phyloP scores from a whole-genome alignment of 2,113 vertebrate species.

The Pontoporia blainvillei region DNA sequence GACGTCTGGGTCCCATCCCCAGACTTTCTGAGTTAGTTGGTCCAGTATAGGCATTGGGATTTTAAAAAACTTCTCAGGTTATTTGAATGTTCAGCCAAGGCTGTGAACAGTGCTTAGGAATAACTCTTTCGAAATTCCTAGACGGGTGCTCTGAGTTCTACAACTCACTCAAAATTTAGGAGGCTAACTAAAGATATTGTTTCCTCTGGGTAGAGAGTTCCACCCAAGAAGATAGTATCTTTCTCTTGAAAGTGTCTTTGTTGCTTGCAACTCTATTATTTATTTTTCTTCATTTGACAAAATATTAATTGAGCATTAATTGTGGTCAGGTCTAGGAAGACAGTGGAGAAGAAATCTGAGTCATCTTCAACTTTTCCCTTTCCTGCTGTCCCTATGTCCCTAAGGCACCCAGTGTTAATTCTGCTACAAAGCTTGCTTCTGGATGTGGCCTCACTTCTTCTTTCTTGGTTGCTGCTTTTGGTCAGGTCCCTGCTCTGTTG shows the following conservation, averaged over 20 bases:
- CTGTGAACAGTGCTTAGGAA: not conserved
- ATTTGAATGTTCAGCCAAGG: not conserved
- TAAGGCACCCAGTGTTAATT: not conserved
- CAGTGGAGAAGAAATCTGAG: not conserved
- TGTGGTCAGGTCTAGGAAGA: not conserved
- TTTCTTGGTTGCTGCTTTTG: not conserved
- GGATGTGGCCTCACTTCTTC: not conserved
- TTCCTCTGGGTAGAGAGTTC: not conserved
- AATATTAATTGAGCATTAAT: not conserved
- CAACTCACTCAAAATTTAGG: not conserved
- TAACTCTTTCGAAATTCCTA: not conserved
- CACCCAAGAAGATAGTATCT: not conserved
- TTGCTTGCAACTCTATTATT: not conserved
- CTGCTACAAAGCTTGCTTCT: not conserved
- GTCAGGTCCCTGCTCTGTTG: not conserved
- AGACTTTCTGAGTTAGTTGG: not conserved
- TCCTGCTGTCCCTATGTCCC: fast-evolving
- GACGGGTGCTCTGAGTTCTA: not conserved
- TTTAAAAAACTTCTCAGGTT: not conserved
- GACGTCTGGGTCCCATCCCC: not conserved
- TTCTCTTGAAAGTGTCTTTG: not conserved
- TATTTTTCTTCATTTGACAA: not conserved
- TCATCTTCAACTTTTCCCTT: not conserved
- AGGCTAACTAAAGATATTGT: not conserved
- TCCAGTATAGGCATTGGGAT: not conserved